Evolutionary conservation across 2,113 vertebrate species (phyloP).

Genomic region (Geothlypis trichas): DNA sequence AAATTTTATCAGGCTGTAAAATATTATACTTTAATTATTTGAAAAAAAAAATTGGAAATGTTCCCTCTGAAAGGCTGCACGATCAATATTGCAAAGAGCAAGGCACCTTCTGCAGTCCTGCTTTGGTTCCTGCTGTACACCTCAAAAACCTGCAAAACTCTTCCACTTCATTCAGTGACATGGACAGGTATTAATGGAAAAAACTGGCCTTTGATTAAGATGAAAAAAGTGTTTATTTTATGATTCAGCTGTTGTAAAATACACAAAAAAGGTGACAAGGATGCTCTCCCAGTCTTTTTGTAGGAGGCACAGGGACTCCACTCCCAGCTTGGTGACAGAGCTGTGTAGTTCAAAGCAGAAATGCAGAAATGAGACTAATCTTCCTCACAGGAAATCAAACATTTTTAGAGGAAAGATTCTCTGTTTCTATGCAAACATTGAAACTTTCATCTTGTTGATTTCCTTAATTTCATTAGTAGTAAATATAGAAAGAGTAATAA

Average conservation of each 20-base stretch:
- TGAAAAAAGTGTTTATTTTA: neutral
- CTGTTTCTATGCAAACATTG: neutral
- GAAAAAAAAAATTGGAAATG: conserved; percentile 61
- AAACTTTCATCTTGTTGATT: neutral
- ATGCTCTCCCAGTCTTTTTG: neutral
- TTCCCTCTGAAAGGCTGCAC: conserved; percentile 36
- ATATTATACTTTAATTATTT: conserved; percentile 83
- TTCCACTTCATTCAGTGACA: neutral
- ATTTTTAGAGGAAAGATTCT: neutral
- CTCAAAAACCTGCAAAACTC: neutral
- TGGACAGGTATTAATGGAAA: neutral
- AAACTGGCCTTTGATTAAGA: neutral
- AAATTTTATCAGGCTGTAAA: conserved; percentile 82
- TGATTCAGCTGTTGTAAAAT: neutral
- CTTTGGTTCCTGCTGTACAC: neutral
- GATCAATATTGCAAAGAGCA: conserved; percentile 55
- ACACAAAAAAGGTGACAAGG: neutral
- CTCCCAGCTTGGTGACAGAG: neutral
- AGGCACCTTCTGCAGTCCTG: neutral
- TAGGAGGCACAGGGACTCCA: neutral
- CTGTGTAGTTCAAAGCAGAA: neutral
- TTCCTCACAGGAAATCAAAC: neutral
- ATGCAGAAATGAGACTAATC: neutral
- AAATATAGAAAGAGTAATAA: neutral
- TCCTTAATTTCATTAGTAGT: neutral